A percentile compares a stretch with the other conserved stretches of the same genome.
These are phyloP conservation scores for Mythimna loreyi DNA, from an alignment of 2,888 invertebrate species.

Conservation along the genomic window DNA sequence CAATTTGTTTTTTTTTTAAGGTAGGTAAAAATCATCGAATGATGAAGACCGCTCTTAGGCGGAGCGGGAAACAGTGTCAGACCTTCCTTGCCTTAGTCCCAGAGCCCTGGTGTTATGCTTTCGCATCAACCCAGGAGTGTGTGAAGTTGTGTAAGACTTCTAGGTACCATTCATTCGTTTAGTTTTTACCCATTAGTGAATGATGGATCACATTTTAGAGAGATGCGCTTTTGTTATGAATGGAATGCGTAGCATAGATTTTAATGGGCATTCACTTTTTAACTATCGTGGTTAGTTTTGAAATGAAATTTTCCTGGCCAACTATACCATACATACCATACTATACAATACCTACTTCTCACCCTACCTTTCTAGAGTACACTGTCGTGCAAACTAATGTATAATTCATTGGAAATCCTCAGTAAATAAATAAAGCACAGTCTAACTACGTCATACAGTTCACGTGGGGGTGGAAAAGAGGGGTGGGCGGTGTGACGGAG, in stretches of 20 bases:
- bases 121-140: no score
- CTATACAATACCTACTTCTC: no score
- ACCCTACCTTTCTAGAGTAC: no score
- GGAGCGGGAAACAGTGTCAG: no score
- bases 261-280: neutral
- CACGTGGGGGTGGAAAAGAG: neutral
- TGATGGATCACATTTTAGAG: neutral
- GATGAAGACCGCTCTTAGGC: no score
- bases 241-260: neutral
- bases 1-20: no score
- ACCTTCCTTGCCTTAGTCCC: no score
- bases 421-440: conserved; percentile 10
- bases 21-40: no score
- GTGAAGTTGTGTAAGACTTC: no score
- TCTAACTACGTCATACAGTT: conserved; percentile 20
- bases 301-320: neutral
- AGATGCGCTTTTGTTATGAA: conserved; percentile 3
- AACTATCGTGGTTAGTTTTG: neutral
- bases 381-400: neutral
- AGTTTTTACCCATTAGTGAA: no score
- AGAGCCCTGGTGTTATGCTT: no score
- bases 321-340: neutral
- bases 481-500: conserved; percentile 1
- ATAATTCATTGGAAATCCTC: conserved; percentile 1
- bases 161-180: no score